Evolutionary conservation across 1,140 invertebrate species (phyloP).

Genomic region (Zaprionus davidi): DNA sequence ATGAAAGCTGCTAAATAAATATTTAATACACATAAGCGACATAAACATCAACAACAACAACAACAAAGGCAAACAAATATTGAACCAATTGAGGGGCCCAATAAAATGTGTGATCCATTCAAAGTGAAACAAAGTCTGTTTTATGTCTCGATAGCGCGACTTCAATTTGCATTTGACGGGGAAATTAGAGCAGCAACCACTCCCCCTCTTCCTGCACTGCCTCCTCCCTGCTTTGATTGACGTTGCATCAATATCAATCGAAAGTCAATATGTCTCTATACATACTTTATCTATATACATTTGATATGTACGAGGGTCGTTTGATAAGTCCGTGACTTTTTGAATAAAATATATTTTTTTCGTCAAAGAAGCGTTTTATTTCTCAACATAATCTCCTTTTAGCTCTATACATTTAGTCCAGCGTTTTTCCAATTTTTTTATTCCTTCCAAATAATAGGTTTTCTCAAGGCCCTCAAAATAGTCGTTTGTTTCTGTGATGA

Average conservation of each 20-base stretch:
- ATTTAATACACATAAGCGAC: constrained; percentile 69
- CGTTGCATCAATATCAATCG: constrained; percentile 60
- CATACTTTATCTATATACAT: constrained; percentile 13
- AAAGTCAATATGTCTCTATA: constrained; percentile 47
- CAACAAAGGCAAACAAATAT: constrained; percentile 34
- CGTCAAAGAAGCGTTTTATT: too few species aligned
- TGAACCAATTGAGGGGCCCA: constrained; percentile 40
- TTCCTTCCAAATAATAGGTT: too few species aligned
- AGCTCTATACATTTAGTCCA: too few species aligned
- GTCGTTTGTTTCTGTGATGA: too few species aligned
- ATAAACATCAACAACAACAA: constrained; percentile 27
- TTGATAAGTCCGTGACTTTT: too few species aligned
- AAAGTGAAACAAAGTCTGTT: constrained; percentile 13
- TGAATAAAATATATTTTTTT: too few species aligned
- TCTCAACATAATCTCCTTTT: too few species aligned
- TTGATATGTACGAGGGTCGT: too few species aligned
- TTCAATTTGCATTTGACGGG: constrained; percentile 58
- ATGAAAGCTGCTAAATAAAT: constrained; percentile 69
- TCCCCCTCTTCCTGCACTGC: too few species aligned
- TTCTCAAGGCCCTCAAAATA: too few species aligned
- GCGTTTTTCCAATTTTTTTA: too few species aligned
- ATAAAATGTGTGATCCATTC: constrained; percentile 31
- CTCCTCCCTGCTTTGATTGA: constrained; percentile 37
- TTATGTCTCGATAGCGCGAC: constrained; percentile 52
- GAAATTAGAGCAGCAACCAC: constrained; percentile 45